Evolutionary conservation across 2,888 invertebrate species (phyloP), one percentile per base, ranked within the genome.

Genomic region (Heliconius ethilla): DNA sequence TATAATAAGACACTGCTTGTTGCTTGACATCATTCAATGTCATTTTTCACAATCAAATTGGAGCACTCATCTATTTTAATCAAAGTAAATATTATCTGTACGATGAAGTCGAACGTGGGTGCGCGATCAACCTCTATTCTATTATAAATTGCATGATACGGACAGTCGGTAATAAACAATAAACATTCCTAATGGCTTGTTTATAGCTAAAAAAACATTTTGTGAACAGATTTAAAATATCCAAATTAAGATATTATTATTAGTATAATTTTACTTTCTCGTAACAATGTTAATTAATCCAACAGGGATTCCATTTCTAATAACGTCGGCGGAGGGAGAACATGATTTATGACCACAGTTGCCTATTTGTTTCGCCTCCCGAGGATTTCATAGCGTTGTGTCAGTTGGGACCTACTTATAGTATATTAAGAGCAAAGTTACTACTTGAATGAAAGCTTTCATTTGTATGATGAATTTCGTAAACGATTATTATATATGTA

Each of bases 311-410:
- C 81, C 80, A 81, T 82, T 83, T 82, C 81, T 81, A 81, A 82
- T 81, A 83, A 82, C 80, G 82, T 82, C 70, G 79, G 75, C 81
- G 80, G 78, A 75, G 81, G 83, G 81, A 81, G 79, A 82, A 81
- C 76, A 81, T 83, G 83, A 85, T 84, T 84, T 83, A 85, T 84
- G 81, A 81, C 81, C 67, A 77, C 78, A 82, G 82, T 83, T 81
- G 79, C 79, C 80, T 81, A 79, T 83, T 82, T 83, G 81, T 83
- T 83, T 80, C 81, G 79, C 76, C 77, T 81, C 65, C 70, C 79
- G 79, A 81, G 81, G 76, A 81, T 82, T 80, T 82, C 77, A 80
- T 69, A 70, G 74, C 74, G 74, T 77, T 37, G 59, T 75, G 77
- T 77, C 79, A 75, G 76, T 66, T 78, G 40, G 29, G 75, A 76